phyloP scores from a whole-genome alignment of 2,113 vertebrate genomes.

The Pipra filicauda region DNA sequence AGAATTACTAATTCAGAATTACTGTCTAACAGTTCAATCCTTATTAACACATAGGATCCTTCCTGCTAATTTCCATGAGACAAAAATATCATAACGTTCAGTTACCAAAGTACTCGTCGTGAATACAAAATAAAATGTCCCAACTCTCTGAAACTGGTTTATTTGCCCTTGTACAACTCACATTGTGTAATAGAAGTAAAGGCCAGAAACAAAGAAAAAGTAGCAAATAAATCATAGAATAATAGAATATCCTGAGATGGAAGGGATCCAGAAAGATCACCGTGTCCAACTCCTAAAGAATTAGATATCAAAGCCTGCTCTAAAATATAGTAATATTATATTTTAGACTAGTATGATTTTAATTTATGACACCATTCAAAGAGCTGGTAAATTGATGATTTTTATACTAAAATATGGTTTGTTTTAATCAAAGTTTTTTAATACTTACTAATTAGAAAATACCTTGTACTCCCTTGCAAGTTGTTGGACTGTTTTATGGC shows the following conservation, averaged over 20 bases:
- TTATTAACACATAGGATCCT: background rate
- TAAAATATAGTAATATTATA: background rate
- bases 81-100: background rate
- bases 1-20: background rate
- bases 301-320: background rate
- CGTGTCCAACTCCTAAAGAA: background rate
- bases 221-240: background rate
- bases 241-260: background rate
- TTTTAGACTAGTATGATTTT: background rate
- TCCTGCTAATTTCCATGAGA: background rate
- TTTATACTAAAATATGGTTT: slow-evolving; percentile 21
- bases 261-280: background rate
- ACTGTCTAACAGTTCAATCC: background rate
- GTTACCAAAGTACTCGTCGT: accelerated
- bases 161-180: background rate
- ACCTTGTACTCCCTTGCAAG: background rate
- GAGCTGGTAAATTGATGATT: background rate
- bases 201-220: background rate
- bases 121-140: background rate
- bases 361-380: background rate
- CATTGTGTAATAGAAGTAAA: background rate
- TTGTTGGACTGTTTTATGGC: background rate
- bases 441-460: slow-evolving; percentile 1
- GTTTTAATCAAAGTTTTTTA: slow-evolving; percentile 18
- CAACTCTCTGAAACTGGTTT: background rate